Evolutionary conservation across 2,113 vertebrate genomes (phyloP).

Genomic region (Sprattus sprattus): DNA sequence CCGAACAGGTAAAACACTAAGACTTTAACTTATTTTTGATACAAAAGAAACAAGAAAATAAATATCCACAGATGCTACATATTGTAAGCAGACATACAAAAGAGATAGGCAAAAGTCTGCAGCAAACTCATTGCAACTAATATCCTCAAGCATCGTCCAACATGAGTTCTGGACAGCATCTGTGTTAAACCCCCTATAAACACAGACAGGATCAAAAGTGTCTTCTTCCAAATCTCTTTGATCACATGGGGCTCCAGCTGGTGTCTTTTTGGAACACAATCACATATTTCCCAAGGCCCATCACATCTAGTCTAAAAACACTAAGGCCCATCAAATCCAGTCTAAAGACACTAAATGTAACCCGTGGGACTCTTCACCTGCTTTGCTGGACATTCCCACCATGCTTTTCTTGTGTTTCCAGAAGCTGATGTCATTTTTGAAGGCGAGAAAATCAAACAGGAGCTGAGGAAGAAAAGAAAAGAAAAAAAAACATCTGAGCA

Average conservation of each 20-base stretch:
- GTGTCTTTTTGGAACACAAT: neutral
- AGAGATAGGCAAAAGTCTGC: neutral
- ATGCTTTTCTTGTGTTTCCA: slow-evolving; percentile 98
- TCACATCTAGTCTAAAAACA: neutral
- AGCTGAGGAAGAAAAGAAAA: slow-evolving; percentile 72
- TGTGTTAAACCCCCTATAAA: neutral
- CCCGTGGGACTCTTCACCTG: slow-evolving; percentile 71
- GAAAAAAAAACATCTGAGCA: neutral
- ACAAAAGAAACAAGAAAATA: no score
- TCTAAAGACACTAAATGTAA: neutral
- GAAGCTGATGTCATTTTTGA: slow-evolving; percentile 99
- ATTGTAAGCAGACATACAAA: neutral
- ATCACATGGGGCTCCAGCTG: neutral
- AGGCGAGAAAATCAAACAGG: slow-evolving; percentile 96
- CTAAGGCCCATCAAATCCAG: neutral
- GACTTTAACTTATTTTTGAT: no score
- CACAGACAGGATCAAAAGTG: neutral
- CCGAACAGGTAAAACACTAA: no score
- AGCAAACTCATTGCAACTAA: neutral
- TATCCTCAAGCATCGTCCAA: neutral
- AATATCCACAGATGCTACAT: neutral
- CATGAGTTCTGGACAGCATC: neutral
- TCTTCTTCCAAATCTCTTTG: neutral
- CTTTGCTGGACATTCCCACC: slow-evolving; percentile 98
- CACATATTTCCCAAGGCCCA: neutral